phyloP scores from a whole-genome alignment of 1,140 invertebrate species.

The Meloidogyne hapla region DNA sequence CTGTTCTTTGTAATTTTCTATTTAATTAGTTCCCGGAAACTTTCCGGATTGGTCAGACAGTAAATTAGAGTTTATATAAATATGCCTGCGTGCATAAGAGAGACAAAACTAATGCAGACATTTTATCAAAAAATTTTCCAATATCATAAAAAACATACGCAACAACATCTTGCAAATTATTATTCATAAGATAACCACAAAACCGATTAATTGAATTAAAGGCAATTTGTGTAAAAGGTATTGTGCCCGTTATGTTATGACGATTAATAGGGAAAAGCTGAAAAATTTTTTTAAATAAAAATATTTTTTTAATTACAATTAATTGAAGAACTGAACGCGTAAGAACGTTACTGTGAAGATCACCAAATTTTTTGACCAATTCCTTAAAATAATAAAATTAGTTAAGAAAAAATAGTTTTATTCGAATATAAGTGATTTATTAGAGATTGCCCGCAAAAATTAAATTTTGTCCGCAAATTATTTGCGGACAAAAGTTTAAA shows the following conservation, averaged over 20 bases:
- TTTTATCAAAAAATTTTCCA: too few species aligned
- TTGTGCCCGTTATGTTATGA: conserved; percentile 24
- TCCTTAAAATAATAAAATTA: conserved; percentile 26
- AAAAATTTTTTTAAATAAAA: neutral
- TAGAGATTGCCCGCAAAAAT: too few species aligned
- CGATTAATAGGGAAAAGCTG: conserved; percentile 30
- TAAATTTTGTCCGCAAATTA: too few species aligned
- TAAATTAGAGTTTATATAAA: too few species aligned
- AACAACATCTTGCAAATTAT: conserved; percentile 7
- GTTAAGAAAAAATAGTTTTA: conserved; percentile 15
- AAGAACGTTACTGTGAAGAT: conserved; percentile 16
- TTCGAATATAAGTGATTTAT: too few species aligned
- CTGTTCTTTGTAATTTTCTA: too few species aligned
- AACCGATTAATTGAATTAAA: conserved; percentile 29
- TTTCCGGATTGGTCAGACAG: too few species aligned
- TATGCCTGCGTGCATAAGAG: too few species aligned
- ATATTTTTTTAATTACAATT: conserved; percentile 8
- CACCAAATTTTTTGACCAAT: conserved; percentile 28
- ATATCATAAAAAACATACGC: neutral
- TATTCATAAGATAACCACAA: neutral
- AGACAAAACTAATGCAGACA: too few species aligned
- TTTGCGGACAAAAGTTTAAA: too few species aligned
- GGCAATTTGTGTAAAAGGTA: conserved; percentile 24
- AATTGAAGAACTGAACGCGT: conserved; percentile 32
- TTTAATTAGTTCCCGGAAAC: too few species aligned